phyloP scores from a whole-genome alignment of 2,113 vertebrate species.

The Meriones unguiculatus region DNA sequence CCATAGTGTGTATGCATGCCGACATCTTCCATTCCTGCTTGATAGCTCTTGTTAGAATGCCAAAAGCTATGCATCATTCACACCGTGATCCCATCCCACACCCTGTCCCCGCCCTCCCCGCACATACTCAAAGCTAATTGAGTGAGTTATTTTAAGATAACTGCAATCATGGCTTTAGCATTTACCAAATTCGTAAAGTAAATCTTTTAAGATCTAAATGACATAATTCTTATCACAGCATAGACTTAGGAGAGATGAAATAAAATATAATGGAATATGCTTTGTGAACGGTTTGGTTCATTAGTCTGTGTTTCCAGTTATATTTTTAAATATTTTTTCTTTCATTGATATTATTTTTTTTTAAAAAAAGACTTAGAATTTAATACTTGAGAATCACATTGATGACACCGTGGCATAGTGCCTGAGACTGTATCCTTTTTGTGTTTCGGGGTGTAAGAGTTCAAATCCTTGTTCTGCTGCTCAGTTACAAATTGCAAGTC shows the following conservation, averaged over 20 bases:
- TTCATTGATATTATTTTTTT: neutral
- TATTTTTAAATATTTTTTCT: neutral
- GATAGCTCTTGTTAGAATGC: slow-evolving; percentile 66
- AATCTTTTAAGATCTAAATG: slow-evolving; percentile 57
- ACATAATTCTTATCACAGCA: slow-evolving; percentile 43
- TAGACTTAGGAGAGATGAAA: slow-evolving; percentile 3
- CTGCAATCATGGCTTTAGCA: slow-evolving; percentile 50
- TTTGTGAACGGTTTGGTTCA: neutral
- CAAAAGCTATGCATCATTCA: slow-evolving; percentile 73
- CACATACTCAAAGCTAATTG: slow-evolving; percentile 63
- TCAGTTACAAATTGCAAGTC: neutral
- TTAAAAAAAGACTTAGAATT: neutral
- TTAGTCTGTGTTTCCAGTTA: neutral
- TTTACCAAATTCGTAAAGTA: slow-evolving; percentile 66
- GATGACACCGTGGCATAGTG: neutral
- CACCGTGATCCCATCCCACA: slow-evolving; percentile 53
- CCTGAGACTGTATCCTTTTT: neutral
- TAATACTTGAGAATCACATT: neutral
- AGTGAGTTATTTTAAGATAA: slow-evolving; percentile 73
- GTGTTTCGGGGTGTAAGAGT: neutral
- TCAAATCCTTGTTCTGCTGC: neutral
- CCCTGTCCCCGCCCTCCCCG: slow-evolving; percentile 61
- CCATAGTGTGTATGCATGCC: slow-evolving; percentile 43
- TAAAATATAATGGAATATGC: neutral
- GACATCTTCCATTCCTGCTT: slow-evolving; percentile 70